Evolutionary conservation across 2,888 invertebrate genomes (phyloP), one percentile per base, ranked within the genome.

Genomic region (Eupsilia transversa): DNA sequence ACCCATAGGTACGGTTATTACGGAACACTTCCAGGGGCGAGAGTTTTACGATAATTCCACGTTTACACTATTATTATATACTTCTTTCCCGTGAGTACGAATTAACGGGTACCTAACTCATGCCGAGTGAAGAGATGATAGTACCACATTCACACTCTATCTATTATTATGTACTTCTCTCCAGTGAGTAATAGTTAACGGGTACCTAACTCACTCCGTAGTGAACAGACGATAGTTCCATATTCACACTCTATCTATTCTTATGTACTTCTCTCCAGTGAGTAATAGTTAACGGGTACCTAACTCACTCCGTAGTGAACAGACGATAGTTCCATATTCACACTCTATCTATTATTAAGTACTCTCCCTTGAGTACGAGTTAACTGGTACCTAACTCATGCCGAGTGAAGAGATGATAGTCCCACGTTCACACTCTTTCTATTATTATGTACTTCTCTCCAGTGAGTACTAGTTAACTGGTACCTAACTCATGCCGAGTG

Each of bases 1-100:
- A 60, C 54, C 35, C 64, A 49, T 23, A n/a, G n/a, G n/a, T n/a
- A 60, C 4, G 17, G 57, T 27, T 59, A 33, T 60, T 57, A 64
- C 33, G 59, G 64, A 52, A 20, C 57, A 33, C 30, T 49, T 41
- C 5, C 57, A 63, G 3, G 9, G n/a, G 27, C 17, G 35, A 17
- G 17, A n/a, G 10, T 17, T 38, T 46, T 46, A 33, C 20, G 33
- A 20, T 43, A 68, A n/a, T 12, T 27, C 43, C 6, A 35, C 7
- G n/a, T 67, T 54, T 27, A 35, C 14, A 69, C n/a, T 43, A 27
- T n/a, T 27, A 27, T n/a, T 41, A 41, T 27, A 20, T 12, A 41
- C 6, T 41, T 27, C 4, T 20, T 17, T n/a, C 9, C 41, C 6
- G 10, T 41, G 61, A 20, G 17, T 61, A 27, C 10, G 20, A 61